Conservation (phyloP, 2,888 invertebrate species). For the Aphidius colemani region DNA sequence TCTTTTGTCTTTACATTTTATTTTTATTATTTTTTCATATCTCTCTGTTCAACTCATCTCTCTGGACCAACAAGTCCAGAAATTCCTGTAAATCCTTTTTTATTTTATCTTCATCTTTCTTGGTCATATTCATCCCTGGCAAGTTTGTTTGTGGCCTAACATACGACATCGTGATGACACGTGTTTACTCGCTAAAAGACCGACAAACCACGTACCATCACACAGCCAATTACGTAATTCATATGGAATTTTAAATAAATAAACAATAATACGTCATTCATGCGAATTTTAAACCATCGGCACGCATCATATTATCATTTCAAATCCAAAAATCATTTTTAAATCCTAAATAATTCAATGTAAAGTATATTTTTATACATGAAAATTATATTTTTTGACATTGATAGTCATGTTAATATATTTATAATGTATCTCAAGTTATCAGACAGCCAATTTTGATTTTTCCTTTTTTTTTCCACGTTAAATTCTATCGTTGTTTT, state of each 20-base stretch:
- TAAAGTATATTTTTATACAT: too few relatives aligned
- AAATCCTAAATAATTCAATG: too few relatives aligned
- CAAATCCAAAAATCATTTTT: too few relatives aligned
- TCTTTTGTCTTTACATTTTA: neutral
- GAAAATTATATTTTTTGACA: conserved; percentile 2
- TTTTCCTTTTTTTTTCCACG: neutral
- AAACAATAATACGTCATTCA: too few relatives aligned
- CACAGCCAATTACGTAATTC: too few relatives aligned
- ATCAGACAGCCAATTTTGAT: neutral
- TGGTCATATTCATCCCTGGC: neutral
- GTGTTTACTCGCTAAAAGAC: conserved; percentile 18
- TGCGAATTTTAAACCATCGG: too few relatives aligned
- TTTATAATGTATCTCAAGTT: neutral
- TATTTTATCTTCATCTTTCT: neutral
- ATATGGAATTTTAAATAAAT: too few relatives aligned
- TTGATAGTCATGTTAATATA: neutral
- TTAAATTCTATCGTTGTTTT: conserved; percentile 28
- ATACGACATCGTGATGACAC: conserved; percentile 26
- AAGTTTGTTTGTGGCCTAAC: neutral
- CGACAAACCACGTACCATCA: neutral
- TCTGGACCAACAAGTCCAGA: too few relatives aligned
- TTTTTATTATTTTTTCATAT: too few relatives aligned
- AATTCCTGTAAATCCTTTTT: conserved; percentile 1
- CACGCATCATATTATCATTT: too few relatives aligned
- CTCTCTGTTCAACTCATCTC: too few relatives aligned